phyloP scores from a whole-genome alignment of 2,113 vertebrate species.

The Regulus satrapa region DNA sequence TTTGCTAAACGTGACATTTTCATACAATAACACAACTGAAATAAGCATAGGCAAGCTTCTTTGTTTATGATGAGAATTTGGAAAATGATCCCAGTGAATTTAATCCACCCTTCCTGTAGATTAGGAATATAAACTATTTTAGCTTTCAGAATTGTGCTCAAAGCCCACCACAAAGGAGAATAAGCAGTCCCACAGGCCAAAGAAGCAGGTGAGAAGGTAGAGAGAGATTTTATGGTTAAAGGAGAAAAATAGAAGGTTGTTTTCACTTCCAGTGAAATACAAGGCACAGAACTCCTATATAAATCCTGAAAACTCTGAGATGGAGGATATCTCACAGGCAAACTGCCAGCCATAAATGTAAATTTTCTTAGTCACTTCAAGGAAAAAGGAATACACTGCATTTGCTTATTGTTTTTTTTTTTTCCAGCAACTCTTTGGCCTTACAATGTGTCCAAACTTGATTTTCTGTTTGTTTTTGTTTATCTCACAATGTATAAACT shows the following conservation, averaged over 20 bases:
- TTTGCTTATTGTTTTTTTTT: not conserved
- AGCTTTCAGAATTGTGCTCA: not conserved
- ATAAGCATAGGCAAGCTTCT: not conserved
- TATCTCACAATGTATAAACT: not conserved
- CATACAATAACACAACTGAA: not conserved
- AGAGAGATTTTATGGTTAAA: not conserved
- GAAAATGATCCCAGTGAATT: not conserved
- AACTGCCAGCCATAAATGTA: not conserved
- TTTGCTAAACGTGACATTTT: constrained; percentile 27
- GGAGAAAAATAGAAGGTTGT: not conserved
- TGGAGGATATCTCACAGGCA: not conserved
- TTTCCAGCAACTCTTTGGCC: not conserved
- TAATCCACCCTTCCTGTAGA: not conserved
- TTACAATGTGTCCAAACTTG: not conserved
- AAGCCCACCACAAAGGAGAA: not conserved
- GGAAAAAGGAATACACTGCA: not conserved
- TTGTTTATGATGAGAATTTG: not conserved
- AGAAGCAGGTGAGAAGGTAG: not conserved
- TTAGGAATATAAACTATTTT: not conserved
- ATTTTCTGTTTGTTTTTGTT: not conserved
- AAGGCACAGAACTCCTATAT: not conserved
- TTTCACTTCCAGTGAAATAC: not conserved
- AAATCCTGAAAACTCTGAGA: not conserved
- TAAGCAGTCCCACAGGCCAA: not conserved
- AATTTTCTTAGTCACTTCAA: not conserved